Evolutionary conservation across 2,888 invertebrate species (phyloP).

Genomic region (Drosophila histrio): DNA sequence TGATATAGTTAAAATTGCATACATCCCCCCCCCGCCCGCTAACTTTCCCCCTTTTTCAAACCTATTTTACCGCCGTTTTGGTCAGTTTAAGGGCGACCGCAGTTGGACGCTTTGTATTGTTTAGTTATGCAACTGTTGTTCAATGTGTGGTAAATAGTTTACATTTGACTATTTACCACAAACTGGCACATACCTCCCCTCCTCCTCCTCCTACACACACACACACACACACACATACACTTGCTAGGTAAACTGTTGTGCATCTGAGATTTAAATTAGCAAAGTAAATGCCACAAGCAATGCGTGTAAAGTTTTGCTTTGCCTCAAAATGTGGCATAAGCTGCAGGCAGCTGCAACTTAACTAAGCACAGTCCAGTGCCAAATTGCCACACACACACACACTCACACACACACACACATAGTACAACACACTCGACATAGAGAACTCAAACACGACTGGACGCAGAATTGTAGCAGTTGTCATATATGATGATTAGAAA

Average conservation of each 20-base stretch:
- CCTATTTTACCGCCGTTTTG: background rate
- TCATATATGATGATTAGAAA: slow-evolving; percentile 56
- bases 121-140: slow-evolving; percentile 65
- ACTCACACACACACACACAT: background rate
- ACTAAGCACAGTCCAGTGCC: slow-evolving; percentile 1
- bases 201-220: background rate
- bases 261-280: slow-evolving; percentile 64
- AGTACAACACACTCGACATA: background rate
- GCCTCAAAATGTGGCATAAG: slow-evolving; percentile 31
- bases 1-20: slow-evolving; percentile 66
- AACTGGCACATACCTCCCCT: slow-evolving; percentile 4
- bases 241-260: slow-evolving; percentile 35
- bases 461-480: slow-evolving; percentile 28
- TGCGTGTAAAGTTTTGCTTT: slow-evolving; percentile 31
- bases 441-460: background rate
- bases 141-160: slow-evolving; percentile 70
- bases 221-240: background rate
- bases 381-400: slow-evolving; percentile 15
- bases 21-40: slow-evolving; percentile 4
- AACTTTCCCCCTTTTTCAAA: too few relatives aligned
- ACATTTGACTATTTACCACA: slow-evolving; percentile 71
- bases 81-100: slow-evolving; percentile 37
- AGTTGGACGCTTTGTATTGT: slow-evolving; percentile 46
- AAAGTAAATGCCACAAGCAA: slow-evolving; percentile 49
- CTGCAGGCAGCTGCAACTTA: slow-evolving; percentile 16